These are phyloP conservation scores for Platerodrilus igneus DNA, from an alignment of 2,888 invertebrate genomes.

Conservation along the genomic window DNA sequence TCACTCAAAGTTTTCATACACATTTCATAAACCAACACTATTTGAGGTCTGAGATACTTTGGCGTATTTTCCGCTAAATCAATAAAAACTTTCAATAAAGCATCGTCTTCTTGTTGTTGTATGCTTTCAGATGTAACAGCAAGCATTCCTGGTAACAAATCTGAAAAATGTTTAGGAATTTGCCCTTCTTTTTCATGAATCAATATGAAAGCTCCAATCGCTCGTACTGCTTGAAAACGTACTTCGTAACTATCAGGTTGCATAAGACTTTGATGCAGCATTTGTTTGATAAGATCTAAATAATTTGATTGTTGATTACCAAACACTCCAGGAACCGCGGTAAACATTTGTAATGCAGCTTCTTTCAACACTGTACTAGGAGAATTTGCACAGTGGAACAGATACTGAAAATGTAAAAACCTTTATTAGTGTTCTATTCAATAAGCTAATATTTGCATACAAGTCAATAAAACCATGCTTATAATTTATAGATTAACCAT, in stretches of 20 bases:
- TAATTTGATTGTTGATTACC: conserved; percentile 92
- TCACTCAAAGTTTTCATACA: conserved; percentile 79
- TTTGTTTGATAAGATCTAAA: conserved; percentile 89
- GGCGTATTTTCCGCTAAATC: conserved; percentile 92
- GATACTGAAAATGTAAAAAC: conserved; percentile 53
- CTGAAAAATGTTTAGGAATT: conserved; percentile 83
- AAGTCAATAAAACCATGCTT: no score
- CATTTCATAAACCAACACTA: conserved; percentile 80
- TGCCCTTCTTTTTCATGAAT: conserved; percentile 91
- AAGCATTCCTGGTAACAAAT: conserved; percentile 75
- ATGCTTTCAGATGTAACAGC: conserved; percentile 76
- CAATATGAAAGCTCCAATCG: conserved; percentile 82
- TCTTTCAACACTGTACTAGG: conserved; percentile 81
- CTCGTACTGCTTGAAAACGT: conserved; percentile 76
- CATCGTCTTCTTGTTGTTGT: conserved; percentile 81
- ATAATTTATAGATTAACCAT: no score
- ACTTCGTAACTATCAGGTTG: conserved; percentile 70
- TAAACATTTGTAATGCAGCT: conserved; percentile 90
- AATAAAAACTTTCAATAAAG: conserved; percentile 86
- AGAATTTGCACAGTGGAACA: conserved; percentile 91
- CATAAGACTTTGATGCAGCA: conserved; percentile 74
- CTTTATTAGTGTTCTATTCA: no score
- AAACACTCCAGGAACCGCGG: conserved; percentile 93
- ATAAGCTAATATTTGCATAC: no score
- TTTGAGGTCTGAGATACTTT: conserved; percentile 83